Conservation (phyloP, 1,140 invertebrate species). For the Chironomus tepperi region DNA sequence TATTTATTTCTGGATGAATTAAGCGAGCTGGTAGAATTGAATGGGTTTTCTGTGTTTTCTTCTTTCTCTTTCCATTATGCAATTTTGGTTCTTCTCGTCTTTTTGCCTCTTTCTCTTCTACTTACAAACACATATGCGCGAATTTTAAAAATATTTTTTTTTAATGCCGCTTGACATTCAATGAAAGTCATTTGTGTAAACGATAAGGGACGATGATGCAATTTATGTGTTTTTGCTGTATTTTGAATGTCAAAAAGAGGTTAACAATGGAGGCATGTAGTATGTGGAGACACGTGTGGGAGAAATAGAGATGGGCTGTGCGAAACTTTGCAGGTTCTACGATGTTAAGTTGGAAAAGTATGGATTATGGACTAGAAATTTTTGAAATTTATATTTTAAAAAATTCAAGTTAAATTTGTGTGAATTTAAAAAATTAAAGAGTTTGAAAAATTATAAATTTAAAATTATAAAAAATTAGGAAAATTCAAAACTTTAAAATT, state of each 20-base stretch:
- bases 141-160: neutral
- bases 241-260: constrained; percentile 4
- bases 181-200: neutral
- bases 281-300: too few relatives aligned
- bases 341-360: too few relatives aligned
- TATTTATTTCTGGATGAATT: neutral
- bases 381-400: neutral
- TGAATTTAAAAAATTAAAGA: too few relatives aligned
- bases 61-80: neutral
- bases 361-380: too few relatives aligned
- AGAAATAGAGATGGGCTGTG: too few relatives aligned
- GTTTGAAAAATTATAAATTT: too few relatives aligned
- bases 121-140: neutral
- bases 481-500: too few relatives aligned
- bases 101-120: too few relatives aligned
- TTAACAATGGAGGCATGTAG: neutral
- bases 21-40: neutral
- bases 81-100: neutral
- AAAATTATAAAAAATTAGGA: too few relatives aligned
- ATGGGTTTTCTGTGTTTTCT: neutral
- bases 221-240: neutral
- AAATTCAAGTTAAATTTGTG: neutral
- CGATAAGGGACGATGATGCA: too few relatives aligned
- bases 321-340: neutral
- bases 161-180: constrained; percentile 7